phyloP scores from a whole-genome alignment of 2,888 invertebrate species.

The Polia nebulosa region DNA sequence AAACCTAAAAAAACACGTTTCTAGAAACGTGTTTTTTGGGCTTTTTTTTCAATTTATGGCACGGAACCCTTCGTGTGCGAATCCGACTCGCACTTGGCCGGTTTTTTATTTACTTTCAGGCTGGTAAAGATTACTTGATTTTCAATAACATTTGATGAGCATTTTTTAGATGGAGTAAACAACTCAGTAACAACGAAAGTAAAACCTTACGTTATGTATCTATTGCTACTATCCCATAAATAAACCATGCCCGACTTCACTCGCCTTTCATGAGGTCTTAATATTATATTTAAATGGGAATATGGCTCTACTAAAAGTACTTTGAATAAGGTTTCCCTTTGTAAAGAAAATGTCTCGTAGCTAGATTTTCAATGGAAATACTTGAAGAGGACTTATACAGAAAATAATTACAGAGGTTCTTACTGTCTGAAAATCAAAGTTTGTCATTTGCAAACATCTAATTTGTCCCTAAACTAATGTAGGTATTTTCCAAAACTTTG shows the following conservation, averaged over 20 bases:
- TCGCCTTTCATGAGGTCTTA: conserved; percentile 10
- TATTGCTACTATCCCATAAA: not conserved
- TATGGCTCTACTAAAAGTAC: not conserved
- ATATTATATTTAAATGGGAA: conserved; percentile 7
- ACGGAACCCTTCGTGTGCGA: too few species aligned
- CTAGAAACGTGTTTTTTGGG: too few species aligned
- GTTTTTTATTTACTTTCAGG: not conserved
- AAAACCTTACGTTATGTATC: not conserved
- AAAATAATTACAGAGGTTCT: conserved; percentile 34
- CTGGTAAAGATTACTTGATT: too few species aligned
- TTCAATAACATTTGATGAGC: too few species aligned
- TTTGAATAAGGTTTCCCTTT: conserved; percentile 16
- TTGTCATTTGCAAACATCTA: conserved; percentile 19
- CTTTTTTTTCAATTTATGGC: too few species aligned
- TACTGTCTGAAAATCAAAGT: conserved; percentile 14
- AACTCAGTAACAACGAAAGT: too few species aligned
- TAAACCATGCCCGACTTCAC: not conserved
- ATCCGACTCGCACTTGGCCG: too few species aligned
- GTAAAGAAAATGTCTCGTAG: conserved; percentile 17
- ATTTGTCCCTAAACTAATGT: not conserved
- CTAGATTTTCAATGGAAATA: conserved; percentile 29
- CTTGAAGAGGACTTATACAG: conserved; percentile 26
- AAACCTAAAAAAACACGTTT: too few species aligned
- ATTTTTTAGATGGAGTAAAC: too few species aligned
- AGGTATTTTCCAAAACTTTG: not conserved